phyloP scores from a whole-genome alignment of 2,113 vertebrate species.

The Cettia cetti region DNA sequence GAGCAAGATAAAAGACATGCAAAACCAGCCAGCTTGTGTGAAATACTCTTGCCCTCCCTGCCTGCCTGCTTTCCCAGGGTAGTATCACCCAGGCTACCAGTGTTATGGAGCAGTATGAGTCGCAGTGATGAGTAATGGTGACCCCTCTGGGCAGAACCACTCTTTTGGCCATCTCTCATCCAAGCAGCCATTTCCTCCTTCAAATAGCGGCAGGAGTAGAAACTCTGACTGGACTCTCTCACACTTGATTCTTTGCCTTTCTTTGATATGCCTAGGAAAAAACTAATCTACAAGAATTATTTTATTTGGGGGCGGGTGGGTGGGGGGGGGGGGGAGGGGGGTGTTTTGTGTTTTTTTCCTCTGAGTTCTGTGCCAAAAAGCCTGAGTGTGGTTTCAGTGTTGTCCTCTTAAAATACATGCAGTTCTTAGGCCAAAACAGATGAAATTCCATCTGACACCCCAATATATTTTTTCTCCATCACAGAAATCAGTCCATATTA shows the following conservation, averaged over 20 bases:
- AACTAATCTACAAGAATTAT: background rate
- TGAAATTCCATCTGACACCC: background rate
- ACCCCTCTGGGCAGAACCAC: background rate
- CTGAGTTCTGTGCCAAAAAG: background rate
- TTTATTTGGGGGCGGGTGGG: background rate
- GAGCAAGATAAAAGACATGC: slow-evolving; percentile 41
- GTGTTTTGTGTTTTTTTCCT: background rate
- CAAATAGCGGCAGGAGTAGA: background rate
- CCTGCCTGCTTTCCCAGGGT: slow-evolving; percentile 33
- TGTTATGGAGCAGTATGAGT: background rate
- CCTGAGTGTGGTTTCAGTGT: background rate
- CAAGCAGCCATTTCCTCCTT: background rate
- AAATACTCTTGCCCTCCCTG: slow-evolving; percentile 23
- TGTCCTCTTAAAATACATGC: background rate
- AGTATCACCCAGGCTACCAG: background rate
- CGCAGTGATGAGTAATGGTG: background rate
- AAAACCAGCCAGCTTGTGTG: slow-evolving; percentile 17
- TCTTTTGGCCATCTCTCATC: background rate
- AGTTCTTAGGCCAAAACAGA: background rate
- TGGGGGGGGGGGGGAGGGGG: too few species aligned
- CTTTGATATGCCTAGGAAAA: background rate
- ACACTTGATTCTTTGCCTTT: background rate
- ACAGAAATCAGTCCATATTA: background rate
- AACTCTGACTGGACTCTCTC: background rate
- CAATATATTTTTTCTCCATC: background rate